Percentiles rank a stretch among this genome's conserved stretches.
These are phyloP conservation scores for Augochlora pura DNA, from an alignment of 1,140 invertebrate genomes.

Conservation along the genomic window DNA sequence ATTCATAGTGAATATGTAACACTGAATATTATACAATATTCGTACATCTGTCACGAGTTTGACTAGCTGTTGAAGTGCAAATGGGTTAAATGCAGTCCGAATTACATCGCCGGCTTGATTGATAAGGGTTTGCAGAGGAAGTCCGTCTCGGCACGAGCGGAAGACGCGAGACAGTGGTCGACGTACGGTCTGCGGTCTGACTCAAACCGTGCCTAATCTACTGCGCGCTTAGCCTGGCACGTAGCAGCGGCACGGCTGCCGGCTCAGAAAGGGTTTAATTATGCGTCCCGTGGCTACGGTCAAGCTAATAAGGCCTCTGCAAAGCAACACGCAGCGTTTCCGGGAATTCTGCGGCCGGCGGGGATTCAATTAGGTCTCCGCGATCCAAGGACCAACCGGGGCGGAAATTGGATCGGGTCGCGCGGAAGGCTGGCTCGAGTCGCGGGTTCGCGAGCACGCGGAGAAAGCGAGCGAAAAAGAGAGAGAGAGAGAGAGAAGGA, in stretches of 20 bases:
- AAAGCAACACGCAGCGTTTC: neutral
- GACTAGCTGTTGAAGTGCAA: too few species aligned
- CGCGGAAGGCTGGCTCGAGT: too few species aligned
- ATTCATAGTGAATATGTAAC: too few species aligned
- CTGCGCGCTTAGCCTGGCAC: neutral
- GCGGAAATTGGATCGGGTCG: conserved; percentile 14
- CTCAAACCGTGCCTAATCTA: neutral
- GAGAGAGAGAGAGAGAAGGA: neutral
- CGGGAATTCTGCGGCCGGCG: neutral
- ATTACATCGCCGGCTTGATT: too few species aligned
- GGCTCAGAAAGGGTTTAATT: neutral
- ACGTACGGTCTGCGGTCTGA: neutral
- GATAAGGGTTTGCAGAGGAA: neutral
- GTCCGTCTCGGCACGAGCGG: neutral
- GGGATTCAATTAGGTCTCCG: neutral
- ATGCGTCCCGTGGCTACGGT: neutral
- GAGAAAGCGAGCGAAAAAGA: neutral
- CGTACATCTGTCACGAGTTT: too few species aligned
- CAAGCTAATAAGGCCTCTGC: neutral
- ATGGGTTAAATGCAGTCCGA: too few species aligned
- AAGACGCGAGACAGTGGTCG: too few species aligned
- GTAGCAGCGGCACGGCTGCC: neutral
- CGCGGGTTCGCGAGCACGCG: too few species aligned
- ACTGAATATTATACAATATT: too few species aligned
- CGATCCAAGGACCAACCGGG: neutral